Percentiles rank a stretch among this genome's conserved stretches.
Evolutionary conservation across 64 coral and sea anemone species (phyloP).

Genomic region (Stichodactyla helianthus): DNA sequence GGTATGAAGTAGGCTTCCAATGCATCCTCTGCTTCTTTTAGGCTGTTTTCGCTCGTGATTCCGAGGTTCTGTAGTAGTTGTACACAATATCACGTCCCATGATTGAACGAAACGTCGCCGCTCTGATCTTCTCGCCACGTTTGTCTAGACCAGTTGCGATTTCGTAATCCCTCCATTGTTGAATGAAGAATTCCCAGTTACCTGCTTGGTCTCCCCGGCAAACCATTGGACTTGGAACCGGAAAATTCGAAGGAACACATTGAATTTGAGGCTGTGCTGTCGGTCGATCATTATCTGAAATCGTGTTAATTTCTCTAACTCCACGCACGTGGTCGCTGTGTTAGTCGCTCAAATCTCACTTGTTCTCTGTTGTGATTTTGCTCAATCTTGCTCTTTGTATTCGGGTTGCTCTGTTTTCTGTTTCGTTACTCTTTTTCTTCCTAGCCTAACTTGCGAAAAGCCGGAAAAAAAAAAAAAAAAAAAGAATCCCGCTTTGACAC

Average conservation of each 20-base stretch:
- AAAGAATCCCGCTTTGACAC: too few species aligned
- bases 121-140: background rate
- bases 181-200: conserved; percentile 50
- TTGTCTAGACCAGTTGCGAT: conserved; percentile 42
- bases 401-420: too few species aligned
- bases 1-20: conserved; percentile 46
- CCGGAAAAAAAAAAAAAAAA: too few species aligned
- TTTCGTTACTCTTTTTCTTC: too few species aligned
- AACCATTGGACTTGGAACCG: conserved; percentile 20
- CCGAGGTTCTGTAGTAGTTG: conserved; percentile 52
- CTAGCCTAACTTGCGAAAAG: too few species aligned
- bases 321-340: conserved; percentile 27
- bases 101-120: conserved; percentile 15
- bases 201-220: conserved; percentile 39
- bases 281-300: background rate
- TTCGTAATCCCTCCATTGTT: conserved; percentile 55
- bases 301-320: conserved; percentile 7
- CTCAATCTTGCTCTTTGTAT: background rate
- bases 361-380: background rate
- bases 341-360: conserved; percentile 1
- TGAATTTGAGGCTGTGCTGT: background rate
- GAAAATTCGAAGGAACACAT: conserved; percentile 22
- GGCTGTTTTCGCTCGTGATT: conserved; percentile 17
- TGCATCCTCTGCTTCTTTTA: conserved; percentile 22
- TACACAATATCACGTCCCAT: conserved; percentile 37